Conservation (phyloP, 1,140 invertebrate species). For the Apis laboriosa region DNA sequence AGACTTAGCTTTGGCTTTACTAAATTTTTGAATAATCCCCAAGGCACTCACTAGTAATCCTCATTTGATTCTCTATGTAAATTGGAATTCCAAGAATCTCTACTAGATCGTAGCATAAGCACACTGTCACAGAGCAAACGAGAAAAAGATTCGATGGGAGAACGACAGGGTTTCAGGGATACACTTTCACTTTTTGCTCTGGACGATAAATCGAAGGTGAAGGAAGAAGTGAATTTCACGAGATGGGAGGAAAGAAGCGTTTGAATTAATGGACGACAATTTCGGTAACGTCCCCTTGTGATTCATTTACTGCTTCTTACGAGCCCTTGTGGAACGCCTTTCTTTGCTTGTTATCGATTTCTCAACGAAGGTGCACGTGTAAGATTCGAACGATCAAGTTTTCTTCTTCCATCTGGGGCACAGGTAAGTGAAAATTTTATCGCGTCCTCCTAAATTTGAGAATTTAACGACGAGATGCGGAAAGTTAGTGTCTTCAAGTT, state of each 20-base stretch:
- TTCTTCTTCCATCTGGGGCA: no score
- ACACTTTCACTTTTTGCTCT: conserved; percentile 29
- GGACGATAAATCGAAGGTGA: conserved; percentile 27
- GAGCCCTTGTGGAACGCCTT: not conserved
- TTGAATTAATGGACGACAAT: conserved; percentile 58
- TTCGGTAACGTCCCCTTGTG: conserved; percentile 28
- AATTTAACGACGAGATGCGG: not conserved
- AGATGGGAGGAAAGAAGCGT: conserved; percentile 37
- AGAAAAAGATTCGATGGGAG: not conserved
- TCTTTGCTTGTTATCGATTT: conserved; percentile 35
- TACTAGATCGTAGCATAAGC: no score
- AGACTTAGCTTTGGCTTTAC: no score
- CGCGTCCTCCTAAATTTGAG: not conserved
- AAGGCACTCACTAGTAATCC: no score
- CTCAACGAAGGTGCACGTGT: not conserved
- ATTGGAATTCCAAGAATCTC: no score
- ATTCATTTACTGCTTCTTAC: conserved; percentile 51
- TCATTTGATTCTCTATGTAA: no score
- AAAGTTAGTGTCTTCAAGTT: not conserved
- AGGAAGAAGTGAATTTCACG: conserved; percentile 38
- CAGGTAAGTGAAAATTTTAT: not conserved
- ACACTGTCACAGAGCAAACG: not conserved
- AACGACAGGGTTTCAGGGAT: not conserved
- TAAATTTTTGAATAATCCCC: no score
- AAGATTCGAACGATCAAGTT: not conserved